Evolutionary conservation across 2,113 vertebrate genomes (phyloP), one percentile per base, ranked within the genome.

Genomic region (Embiotoca jacksoni): DNA sequence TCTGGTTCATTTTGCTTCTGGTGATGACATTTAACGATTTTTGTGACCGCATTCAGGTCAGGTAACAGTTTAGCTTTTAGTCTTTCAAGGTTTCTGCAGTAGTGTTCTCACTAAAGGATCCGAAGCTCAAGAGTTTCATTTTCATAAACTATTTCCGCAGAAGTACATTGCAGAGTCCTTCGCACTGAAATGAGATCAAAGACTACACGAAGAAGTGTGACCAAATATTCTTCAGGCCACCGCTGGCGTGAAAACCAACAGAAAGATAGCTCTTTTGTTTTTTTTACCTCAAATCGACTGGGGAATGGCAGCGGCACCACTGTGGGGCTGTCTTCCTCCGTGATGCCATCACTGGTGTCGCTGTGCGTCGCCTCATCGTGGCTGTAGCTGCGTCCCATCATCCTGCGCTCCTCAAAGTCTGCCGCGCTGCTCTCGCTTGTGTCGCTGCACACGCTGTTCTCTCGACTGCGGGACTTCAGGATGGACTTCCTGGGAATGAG

Each of bases 401-500:
- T 84, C 7, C 96, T 92, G 2, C 96, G 95, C 66, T 99, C 98
- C 2, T 99, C 98, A 0, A 95, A 90, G 60, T 99, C 97, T 0
- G 97, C 94, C 0, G 95, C 55, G 80, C 95, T 95, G 92, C 95
- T 93, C 85, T 95, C 94, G 39, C 94, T 95, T 0, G 95, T 98
- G 90, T 99, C 97, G 16, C 97, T 99, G 88, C 98, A 99, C 59
- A 99, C 96, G 23, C 98, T 99, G 93, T 99, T 96, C 92, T 99
- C 98, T n/a, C 98, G 94, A 93, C 98, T 99, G 9, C 98, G 96
- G 1, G 96, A 99, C 93, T 99, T 99, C 62, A 99, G 87, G 88
- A 99, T 99, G 71, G 98, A 99, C 94, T 99, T 99, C 64, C 97
- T 95, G 63, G 94, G 94, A 7, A 95, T 37, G 23, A 72, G 97